Percentiles rank a stretch among this genome's conserved stretches.
Evolutionary conservation across 2,888 invertebrate genomes (phyloP).

Genomic region (Allolobophora icterica): DNA sequence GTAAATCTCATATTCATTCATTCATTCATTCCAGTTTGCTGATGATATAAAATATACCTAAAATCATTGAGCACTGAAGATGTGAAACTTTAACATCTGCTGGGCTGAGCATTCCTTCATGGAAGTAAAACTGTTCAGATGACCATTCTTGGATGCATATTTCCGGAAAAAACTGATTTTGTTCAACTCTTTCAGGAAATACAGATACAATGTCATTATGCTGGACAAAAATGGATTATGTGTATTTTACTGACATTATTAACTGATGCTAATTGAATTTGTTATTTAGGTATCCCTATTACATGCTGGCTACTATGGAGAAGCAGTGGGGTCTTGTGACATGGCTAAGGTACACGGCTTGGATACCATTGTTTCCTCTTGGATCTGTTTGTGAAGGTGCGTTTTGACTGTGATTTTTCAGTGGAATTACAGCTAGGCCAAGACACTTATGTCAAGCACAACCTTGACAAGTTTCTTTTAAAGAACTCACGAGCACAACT

Average conservation of each 20-base stretch:
- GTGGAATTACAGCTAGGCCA: not conserved
- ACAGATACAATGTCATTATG: not conserved
- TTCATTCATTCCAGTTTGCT: not conserved
- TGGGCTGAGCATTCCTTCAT: not conserved
- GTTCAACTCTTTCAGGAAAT: not conserved
- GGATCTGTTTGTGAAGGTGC: constrained; percentile 62
- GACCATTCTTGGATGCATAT: not conserved
- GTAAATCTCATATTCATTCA: too few relatives aligned
- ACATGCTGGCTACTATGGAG: constrained; percentile 81
- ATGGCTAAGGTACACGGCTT: constrained; percentile 90
- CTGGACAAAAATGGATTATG: not conserved
- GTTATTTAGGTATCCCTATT: constrained; percentile 84
- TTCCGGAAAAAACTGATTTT: not conserved
- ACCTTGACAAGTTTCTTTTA: not conserved
- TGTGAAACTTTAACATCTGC: not conserved
- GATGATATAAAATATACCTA: not conserved
- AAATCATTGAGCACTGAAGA: not conserved
- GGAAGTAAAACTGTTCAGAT: not conserved
- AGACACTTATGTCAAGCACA: constrained; percentile 6
- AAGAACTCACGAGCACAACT: not conserved
- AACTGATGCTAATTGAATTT: not conserved
- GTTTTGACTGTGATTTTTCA: not conserved
- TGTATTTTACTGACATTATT: not conserved
- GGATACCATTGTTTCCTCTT: constrained; percentile 91
- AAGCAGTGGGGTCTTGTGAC: constrained; percentile 78